phyloP scores from a whole-genome alignment of 2,113 vertebrate genomes.

The Ranitomeya imitator region DNA sequence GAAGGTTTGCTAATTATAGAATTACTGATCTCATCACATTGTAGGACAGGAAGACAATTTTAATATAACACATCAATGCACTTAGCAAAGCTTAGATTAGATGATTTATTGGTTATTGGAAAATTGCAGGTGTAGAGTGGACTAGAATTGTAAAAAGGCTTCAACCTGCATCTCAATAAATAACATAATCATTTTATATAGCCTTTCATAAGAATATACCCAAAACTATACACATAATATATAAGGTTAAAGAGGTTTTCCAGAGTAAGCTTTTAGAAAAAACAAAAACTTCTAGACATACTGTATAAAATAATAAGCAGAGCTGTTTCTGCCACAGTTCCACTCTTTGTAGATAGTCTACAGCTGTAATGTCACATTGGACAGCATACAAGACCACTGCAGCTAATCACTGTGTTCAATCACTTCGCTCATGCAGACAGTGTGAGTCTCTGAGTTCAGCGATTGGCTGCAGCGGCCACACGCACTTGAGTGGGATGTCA shows the following conservation, averaged over 20 bases:
- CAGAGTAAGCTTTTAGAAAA: too few species aligned
- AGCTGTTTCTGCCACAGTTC: too few species aligned
- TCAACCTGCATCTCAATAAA: neutral
- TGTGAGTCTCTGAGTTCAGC: too few species aligned
- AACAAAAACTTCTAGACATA: too few species aligned
- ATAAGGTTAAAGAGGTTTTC: neutral
- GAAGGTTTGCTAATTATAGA: slow-evolving; percentile 38
- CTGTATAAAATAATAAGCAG: too few species aligned
- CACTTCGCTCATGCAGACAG: too few species aligned
- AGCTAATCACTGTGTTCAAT: too few species aligned
- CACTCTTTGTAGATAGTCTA: too few species aligned
- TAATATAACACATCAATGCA: slow-evolving; percentile 41
- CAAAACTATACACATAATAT: neutral
- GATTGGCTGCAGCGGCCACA: too few species aligned
- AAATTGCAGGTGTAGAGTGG: neutral
- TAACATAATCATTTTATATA: neutral
- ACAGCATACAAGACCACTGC: too few species aligned
- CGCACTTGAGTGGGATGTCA: too few species aligned
- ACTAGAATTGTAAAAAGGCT: neutral
- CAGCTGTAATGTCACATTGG: too few species aligned
- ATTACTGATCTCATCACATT: slow-evolving; percentile 49
- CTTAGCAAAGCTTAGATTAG: slow-evolving; percentile 42
- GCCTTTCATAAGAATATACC: neutral
- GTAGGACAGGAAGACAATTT: slow-evolving; percentile 42
- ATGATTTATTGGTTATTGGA: slow-evolving; percentile 28